Evolutionary conservation across 2,797 vertebrate species (phyloP).

Genomic region (Limosa lapponica): DNA sequence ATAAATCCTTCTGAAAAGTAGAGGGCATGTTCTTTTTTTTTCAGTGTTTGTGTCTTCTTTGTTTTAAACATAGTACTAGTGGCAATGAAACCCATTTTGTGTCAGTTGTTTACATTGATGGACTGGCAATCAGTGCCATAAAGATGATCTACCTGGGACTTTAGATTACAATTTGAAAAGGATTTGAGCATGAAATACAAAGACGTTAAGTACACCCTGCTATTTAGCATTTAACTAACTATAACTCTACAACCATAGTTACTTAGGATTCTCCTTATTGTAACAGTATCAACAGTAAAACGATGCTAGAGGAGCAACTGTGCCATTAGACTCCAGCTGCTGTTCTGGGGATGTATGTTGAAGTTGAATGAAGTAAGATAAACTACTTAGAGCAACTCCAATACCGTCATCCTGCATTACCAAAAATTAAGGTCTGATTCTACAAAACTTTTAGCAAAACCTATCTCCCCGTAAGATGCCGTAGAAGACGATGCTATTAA

Average conservation of each 20-base stretch:
- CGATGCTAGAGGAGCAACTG: neutral
- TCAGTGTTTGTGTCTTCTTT: neutral
- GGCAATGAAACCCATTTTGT: neutral
- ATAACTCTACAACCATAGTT: neutral
- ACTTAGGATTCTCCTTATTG: neutral
- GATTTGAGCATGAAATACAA: neutral
- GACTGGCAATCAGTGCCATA: neutral
- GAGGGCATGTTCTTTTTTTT: neutral
- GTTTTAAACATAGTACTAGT: neutral
- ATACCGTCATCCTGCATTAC: neutral
- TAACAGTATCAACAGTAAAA: neutral
- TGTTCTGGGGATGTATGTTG: neutral
- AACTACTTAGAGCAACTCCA: neutral
- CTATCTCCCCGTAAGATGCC: no score
- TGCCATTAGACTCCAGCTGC: neutral
- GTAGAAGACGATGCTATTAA: neutral
- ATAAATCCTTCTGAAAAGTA: neutral
- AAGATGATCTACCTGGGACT: neutral
- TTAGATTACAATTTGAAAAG: neutral
- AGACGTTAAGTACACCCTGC: neutral
- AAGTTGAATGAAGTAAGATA: neutral
- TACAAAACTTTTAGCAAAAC: neutral
- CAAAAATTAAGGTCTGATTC: neutral
- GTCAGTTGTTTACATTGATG: neutral
- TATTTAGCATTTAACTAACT: neutral